Percentiles rank a stretch among this genome's conserved stretches.
Conservation (phyloP, 92 coral and sea anemone genomes). For the Meandrina meandrites region DNA sequence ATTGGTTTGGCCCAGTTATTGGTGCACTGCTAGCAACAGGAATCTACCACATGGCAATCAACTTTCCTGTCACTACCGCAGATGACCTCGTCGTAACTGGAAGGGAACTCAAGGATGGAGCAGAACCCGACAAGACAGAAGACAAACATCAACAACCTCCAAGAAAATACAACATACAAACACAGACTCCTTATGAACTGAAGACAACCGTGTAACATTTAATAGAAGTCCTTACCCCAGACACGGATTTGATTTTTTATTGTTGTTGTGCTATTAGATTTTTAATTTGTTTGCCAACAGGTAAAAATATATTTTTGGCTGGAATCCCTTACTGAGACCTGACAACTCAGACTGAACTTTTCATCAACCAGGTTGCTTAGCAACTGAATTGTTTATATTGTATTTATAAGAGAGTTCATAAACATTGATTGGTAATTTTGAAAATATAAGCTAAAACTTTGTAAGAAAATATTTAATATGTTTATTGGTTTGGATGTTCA, state of each 20-base stretch:
- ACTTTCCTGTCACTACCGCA: conserved; percentile 33
- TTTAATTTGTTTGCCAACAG: not conserved
- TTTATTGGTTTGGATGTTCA: not conserved
- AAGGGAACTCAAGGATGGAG: not conserved
- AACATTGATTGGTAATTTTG: not conserved
- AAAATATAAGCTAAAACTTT: not conserved
- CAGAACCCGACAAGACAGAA: not conserved
- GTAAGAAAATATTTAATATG: conserved; percentile 12
- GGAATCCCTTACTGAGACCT: not conserved
- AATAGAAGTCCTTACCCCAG: not conserved
- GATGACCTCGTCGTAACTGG: conserved; percentile 32
- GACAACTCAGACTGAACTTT: not conserved
- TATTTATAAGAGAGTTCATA: not conserved
- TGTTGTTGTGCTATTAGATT: not conserved
- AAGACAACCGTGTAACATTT: conserved; percentile 18
- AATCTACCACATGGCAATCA: conserved; percentile 21
- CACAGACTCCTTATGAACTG: conserved; percentile 30
- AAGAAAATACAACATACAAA: not conserved
- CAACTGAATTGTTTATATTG: not conserved
- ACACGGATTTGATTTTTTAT: no score
- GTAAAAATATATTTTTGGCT: not conserved
- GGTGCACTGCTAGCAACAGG: conserved; percentile 60
- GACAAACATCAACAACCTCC: not conserved
- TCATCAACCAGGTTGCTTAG: not conserved
- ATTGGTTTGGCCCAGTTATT: conserved; percentile 64